These are phyloP conservation scores for Pogonomyrmex barbatus DNA, from an alignment of 1,140 invertebrate species.

Conservation along the genomic window DNA sequence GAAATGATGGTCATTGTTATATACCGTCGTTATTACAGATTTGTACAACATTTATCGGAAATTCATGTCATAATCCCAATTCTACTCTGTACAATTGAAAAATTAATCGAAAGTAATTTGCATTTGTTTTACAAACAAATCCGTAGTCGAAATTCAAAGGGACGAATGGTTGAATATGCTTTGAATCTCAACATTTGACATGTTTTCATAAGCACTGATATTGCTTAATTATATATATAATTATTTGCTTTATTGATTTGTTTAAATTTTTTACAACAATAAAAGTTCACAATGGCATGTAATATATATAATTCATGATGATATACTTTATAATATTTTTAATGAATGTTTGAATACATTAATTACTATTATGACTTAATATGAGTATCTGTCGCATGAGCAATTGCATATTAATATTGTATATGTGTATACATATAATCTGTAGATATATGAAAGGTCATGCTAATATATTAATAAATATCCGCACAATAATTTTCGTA, in stretches of 20 bases:
- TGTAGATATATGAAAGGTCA: slow-evolving; percentile 2
- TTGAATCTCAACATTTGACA: slow-evolving; percentile 11
- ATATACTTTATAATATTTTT: not conserved
- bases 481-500: slow-evolving; percentile 17
- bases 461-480: not conserved
- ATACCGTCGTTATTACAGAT: slow-evolving; percentile 36
- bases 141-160: slow-evolving; percentile 20
- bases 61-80: slow-evolving; percentile 52
- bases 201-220: not conserved
- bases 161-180: slow-evolving; percentile 37
- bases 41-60: slow-evolving; percentile 66
- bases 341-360: not conserved
- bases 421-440: not conserved
- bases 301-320: slow-evolving; percentile 13
- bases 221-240: no score
- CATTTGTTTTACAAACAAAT: slow-evolving; percentile 62
- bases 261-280: not conserved
- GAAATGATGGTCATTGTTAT: slow-evolving; percentile 2
- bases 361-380: slow-evolving; percentile 21
- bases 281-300: not conserved
- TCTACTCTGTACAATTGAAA: slow-evolving; percentile 47
- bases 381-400: slow-evolving; percentile 4
- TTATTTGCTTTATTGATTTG: slow-evolving; percentile 9
- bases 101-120: slow-evolving; percentile 72
- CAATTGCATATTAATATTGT: slow-evolving; percentile 33